A percentile compares a stretch with the other conserved stretches of the same genome.
phyloP scores from a whole-genome alignment of 2,888 invertebrate genomes.

The Coleophora deauratella region DNA sequence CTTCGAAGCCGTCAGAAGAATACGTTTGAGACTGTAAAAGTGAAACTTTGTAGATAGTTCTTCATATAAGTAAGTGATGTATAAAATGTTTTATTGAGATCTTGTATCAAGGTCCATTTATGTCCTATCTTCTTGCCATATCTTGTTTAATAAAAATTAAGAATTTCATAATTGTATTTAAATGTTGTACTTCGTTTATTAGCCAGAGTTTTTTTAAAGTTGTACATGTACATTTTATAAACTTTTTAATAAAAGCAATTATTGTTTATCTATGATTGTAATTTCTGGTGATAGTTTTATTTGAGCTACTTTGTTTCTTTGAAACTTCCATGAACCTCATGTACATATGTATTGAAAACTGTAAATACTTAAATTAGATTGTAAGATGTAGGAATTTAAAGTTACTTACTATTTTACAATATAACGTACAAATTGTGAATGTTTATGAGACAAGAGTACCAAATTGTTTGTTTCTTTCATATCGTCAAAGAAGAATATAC shows the following conservation, averaged over 20 bases:
- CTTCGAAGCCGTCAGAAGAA: slow-evolving; percentile 91
- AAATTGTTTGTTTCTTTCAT: no score
- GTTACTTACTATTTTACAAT: no score
- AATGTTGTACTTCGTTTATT: no score
- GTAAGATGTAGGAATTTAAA: neutral
- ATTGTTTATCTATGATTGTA: no score
- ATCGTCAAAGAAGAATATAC: no score
- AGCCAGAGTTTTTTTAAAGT: slow-evolving; percentile 22
- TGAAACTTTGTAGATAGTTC: slow-evolving; percentile 47
- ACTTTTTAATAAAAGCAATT: no score
- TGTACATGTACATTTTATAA: slow-evolving; percentile 15
- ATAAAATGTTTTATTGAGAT: slow-evolving; percentile 34
- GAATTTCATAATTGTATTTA: no score
- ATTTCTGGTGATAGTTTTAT: slow-evolving; percentile 4
- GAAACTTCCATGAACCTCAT: slow-evolving; percentile 12
- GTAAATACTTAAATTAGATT: slow-evolving; percentile 2
- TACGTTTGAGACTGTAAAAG: slow-evolving; percentile 78
- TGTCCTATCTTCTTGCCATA: slow-evolving; percentile 65
- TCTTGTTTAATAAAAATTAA: slow-evolving; percentile 29
- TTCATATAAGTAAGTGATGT: neutral
- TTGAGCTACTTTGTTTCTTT: slow-evolving; percentile 1
- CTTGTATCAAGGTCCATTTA: slow-evolving; percentile 68
- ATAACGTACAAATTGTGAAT: no score
- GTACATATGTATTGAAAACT: slow-evolving; percentile 9
- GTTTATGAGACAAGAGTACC: no score